phyloP scores from a whole-genome alignment of 2,797 vertebrate genomes.

The Sebastes baramenuke region DNA sequence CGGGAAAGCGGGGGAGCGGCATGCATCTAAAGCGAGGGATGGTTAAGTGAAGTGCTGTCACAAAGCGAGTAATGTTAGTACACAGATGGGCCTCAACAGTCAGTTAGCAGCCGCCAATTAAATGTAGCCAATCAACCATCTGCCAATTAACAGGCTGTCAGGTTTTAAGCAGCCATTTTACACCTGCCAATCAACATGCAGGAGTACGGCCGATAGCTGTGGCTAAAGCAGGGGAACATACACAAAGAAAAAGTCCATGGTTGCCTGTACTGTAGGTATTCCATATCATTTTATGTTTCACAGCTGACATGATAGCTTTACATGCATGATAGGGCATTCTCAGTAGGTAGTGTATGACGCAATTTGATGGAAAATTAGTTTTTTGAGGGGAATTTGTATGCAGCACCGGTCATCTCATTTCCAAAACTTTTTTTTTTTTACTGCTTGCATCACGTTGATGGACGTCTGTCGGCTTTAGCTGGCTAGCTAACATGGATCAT shows the following conservation, averaged over 20 bases:
- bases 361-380: background rate
- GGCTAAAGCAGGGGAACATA: background rate
- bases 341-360: background rate
- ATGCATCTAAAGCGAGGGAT: background rate
- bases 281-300: background rate
- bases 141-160: slow-evolving; percentile 41
- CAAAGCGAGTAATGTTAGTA: slow-evolving; percentile 12
- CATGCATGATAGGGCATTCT: background rate
- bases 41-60: slow-evolving; percentile 22
- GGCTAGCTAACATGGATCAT: background rate
- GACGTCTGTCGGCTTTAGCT: background rate
- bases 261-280: background rate
- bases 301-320: background rate
- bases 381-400: background rate
- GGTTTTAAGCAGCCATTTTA: slow-evolving; percentile 24
- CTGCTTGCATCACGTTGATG: background rate
- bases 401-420: background rate
- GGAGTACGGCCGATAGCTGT: background rate
- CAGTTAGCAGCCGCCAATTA: slow-evolving; percentile 38
- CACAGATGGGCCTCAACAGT: slow-evolving; percentile 41
- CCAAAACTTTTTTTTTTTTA: background rate
- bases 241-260: background rate
- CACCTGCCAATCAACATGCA: slow-evolving; percentile 5
- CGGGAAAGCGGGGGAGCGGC: background rate
- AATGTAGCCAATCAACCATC: slow-evolving; percentile 45